A percentile compares a stretch with the other conserved stretches of the same genome.
These are phyloP conservation scores for Agrochola circellaris DNA, from an alignment of 2,888 invertebrate genomes.

Conservation along the genomic window DNA sequence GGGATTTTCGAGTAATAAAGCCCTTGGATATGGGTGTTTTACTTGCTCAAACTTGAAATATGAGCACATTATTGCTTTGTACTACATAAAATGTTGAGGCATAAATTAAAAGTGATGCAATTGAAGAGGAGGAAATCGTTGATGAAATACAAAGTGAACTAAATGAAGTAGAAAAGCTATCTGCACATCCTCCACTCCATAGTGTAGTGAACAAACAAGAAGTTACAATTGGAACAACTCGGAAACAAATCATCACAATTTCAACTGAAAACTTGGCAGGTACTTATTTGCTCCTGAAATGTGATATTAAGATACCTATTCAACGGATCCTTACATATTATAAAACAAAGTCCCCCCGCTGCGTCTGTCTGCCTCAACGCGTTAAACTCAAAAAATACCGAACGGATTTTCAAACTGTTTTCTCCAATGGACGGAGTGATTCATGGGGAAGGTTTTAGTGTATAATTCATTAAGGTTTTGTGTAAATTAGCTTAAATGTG, in stretches of 20 bases:
- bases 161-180: neutral
- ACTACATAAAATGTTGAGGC: neutral
- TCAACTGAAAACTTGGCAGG: neutral
- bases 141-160: neutral
- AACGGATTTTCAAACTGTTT: no score
- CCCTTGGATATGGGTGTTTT: conserved; percentile 44
- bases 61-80: conserved; percentile 2
- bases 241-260: neutral
- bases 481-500: no score
- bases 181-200: neutral
- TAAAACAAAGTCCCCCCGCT: no score
- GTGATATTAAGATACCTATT: conserved; percentile 26
- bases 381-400: no score
- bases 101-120: neutral
- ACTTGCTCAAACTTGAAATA: conserved; percentile 31
- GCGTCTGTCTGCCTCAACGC: no score
- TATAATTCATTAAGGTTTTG: no score
- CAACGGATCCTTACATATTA: no score
- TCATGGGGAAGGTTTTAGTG: no score
- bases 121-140: neutral
- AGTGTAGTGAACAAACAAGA: neutral
- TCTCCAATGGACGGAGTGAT: no score
- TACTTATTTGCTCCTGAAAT: conserved; percentile 20
- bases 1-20: conserved; percentile 58
- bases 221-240: neutral